Base-by-base conservation (phyloP, 2,888 invertebrate genomes). In the Drosophila infuscata region DNA sequence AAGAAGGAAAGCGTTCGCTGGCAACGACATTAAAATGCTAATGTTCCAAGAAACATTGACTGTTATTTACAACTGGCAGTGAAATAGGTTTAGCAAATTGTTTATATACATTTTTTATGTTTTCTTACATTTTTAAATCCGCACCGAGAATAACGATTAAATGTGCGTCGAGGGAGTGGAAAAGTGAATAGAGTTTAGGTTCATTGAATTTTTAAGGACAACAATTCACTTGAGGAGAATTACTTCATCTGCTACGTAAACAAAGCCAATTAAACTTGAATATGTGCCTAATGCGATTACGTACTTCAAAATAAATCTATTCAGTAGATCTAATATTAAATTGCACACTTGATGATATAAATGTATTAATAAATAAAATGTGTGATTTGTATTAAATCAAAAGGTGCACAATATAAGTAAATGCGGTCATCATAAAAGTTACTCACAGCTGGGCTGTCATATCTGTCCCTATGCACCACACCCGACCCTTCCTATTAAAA, bases 341-440 rank as follows among this genome's bases (percentile, higher is more conserved):
- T 38, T 38, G 38, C 17, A 38, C 17, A 3, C 8, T 17, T 38
- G 7, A 38, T 3, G 17, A 8, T 8, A 17, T 7, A 38, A 2
- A 38, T 17, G 8, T 0, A 38, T 41, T n/a, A n/a, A n/a, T n/a
- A n/a, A n/a, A n/a, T n/a, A n/a, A n/a, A n/a, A 41, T 41, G 38
- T n/a, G 17, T 17, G 7, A 20, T 46, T 7, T 12, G 7, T 20
- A 20, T 20, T 12, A 43, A 20, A 20, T 43, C 7, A 29, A 36
- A 43, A 15, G 9, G 56, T 30, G 30, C 56, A 36, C 15, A 54
- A 35, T 41, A 32, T 32, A 59, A 41, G 15, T 38, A 41, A 69
- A 49, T 63, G 52, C 68, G 67, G 68, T 63, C 68, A 79, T 70
- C 73, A 72, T 76, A 32, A 70, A 75, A 77, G 54, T 52, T 59